Base-by-base conservation (phyloP, 2,888 invertebrate species). In the Terebella lapidaria region DNA sequence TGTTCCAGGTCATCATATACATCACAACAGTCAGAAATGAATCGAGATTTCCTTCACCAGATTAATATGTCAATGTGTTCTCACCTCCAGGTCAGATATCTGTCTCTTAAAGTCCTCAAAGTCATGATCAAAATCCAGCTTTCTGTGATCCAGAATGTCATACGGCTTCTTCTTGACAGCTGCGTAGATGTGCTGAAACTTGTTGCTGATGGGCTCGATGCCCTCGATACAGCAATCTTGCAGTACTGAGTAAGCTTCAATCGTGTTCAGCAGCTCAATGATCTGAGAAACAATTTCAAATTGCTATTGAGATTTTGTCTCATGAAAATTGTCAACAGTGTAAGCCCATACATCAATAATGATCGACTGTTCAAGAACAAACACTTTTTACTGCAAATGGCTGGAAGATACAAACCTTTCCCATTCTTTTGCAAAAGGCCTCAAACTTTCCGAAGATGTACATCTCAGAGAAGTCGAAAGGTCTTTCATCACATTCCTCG, bases 141-240 rank as follows among this genome's bases (percentile, higher is more conserved):
- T 86, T 71, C 91, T 85, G 75, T 91, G 90, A 78, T 92, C 89
- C 46, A 93, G 79, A 0, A 90, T 87, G 78, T 92, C 90, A 70
- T 92, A 91, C 0, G 86, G 84, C 75, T 90, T 88, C 1, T 85
- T 82, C 3, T 88, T 86, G 55, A 92, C 88, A 25, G 83, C 83
- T 61, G 85, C 84, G 66, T 87, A 87, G 2, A 89, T 84, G 45
- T 84, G 84, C 53, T 86, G 85, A 67, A 92, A 89, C 70, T 86
- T 87, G 2, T 83, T 74, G 0, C 88, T 86, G 73, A 86, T 88
- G 56, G 84, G 85, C 68, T 91, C 90, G 72, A 92, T 88, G 1
- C 90, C 90, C 78, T 90, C 90, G 27, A 92, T 86, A 18, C 86
- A 86, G 10, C 90, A 90, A 66, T 86, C 86, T 70, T 89, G 86